Evolutionary conservation across 2,797 vertebrate species (phyloP).

Genomic region (Euphonia xanthogaster): DNA sequence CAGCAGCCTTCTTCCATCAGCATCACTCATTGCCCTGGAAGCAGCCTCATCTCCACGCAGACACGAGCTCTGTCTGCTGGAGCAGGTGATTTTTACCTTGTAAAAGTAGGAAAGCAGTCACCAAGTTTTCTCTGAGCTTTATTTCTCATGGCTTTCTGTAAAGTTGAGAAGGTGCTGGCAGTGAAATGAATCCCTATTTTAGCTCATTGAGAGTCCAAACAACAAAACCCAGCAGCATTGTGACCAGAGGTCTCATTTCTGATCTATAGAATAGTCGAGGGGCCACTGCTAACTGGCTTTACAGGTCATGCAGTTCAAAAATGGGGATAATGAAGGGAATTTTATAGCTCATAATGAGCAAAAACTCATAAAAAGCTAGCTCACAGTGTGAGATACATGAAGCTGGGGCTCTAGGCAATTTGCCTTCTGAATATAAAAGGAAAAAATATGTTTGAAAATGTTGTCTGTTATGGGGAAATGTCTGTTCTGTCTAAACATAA

Average conservation of each 20-base stretch:
- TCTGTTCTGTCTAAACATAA: neutral
- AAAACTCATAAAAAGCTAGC: neutral
- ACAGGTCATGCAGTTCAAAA: neutral
- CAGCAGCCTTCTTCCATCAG: neutral
- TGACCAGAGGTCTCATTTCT: neutral
- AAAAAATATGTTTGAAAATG: neutral
- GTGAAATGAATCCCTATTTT: neutral
- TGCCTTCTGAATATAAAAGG: neutral
- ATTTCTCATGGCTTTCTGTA: neutral
- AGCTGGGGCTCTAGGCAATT: neutral
- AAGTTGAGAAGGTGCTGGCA: neutral
- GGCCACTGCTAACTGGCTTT: neutral
- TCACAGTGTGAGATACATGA: neutral
- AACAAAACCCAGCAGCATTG: rapidly evolving
- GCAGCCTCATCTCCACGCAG: neutral
- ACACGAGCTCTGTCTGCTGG: neutral
- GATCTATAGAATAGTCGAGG: neutral
- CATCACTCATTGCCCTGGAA: neutral
- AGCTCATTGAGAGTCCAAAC: neutral
- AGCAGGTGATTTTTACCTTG: neutral
- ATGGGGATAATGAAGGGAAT: neutral
- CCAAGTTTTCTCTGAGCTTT: neutral
- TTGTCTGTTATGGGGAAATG: neutral
- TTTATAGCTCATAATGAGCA: neutral
- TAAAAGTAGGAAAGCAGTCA: neutral